These are phyloP conservation scores for Lycia hirtaria DNA, from an alignment of 2,888 invertebrate species.

Conservation along the genomic window DNA sequence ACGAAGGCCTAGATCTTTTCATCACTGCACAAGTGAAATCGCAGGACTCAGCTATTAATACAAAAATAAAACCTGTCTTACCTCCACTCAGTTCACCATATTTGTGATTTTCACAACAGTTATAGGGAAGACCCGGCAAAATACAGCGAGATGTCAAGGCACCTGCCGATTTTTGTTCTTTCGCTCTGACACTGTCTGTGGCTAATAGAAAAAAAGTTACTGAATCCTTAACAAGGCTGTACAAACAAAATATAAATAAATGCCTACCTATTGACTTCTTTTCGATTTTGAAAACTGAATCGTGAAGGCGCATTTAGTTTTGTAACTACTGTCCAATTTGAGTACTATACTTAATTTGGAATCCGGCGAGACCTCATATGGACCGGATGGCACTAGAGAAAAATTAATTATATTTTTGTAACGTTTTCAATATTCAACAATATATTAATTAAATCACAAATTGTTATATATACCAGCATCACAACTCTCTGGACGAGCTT, in stretches of 20 bases:
- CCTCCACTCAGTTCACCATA: constrained; percentile 27
- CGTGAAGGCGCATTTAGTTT: constrained; percentile 60
- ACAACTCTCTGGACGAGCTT: constrained; percentile 52
- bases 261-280: constrained; percentile 53
- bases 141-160: constrained; percentile 58
- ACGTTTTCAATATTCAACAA: neutral
- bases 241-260: constrained; percentile 1
- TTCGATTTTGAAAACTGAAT: constrained; percentile 61
- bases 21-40: too few relatives aligned
- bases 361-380: constrained; percentile 47
- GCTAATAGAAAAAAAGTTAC: constrained; percentile 41
- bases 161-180: constrained; percentile 48
- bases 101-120: constrained; percentile 22
- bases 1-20: too few relatives aligned
- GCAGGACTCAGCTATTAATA: too few relatives aligned
- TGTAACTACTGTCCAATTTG: constrained; percentile 60
- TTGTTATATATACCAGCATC: constrained; percentile 54
- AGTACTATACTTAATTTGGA: constrained; percentile 66
- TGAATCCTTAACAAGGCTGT: constrained; percentile 3
- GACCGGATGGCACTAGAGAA: constrained; percentile 56
- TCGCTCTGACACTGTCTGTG: constrained; percentile 36
- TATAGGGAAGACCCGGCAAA: constrained; percentile 44
- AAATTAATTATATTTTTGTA: constrained; percentile 47
- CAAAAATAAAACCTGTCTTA: too few relatives aligned
- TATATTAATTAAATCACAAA: constrained; percentile 1